Evolutionary conservation across 1,140 invertebrate genomes (phyloP).

Genomic region (Oncopodura yosiiana): DNA sequence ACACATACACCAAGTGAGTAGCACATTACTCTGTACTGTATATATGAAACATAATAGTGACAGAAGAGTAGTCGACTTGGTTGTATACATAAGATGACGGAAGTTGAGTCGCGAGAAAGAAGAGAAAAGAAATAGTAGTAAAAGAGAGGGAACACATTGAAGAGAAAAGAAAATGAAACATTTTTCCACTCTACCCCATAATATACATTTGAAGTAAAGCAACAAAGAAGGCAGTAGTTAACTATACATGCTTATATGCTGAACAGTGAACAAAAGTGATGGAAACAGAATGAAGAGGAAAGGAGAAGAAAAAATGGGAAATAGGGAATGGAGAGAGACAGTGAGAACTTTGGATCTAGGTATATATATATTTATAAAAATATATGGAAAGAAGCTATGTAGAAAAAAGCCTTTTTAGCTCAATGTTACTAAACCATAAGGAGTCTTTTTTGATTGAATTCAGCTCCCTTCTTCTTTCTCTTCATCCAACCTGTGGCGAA

Average conservation of each 20-base stretch:
- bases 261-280: background rate
- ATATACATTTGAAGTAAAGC: too few relatives aligned
- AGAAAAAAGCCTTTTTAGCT: background rate
- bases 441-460: conserved; percentile 24
- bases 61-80: too few relatives aligned
- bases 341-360: background rate
- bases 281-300: conserved; percentile 9
- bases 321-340: background rate
- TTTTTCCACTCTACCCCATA: conserved; percentile 14
- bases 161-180: conserved; percentile 28
- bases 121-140: background rate
- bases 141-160: background rate
- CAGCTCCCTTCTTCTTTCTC: too few relatives aligned
- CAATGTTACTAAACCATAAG: too few relatives aligned
- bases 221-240: too few relatives aligned
- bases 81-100: too few relatives aligned
- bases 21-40: too few relatives aligned
- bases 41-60: too few relatives aligned
- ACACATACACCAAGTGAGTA: too few relatives aligned
- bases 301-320: background rate
- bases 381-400: background rate
- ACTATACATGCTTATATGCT: background rate
- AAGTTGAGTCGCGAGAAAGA: background rate
- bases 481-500: conserved; percentile 31
- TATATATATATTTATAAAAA: too few relatives aligned